Evolutionary conservation across 2,888 invertebrate species (phyloP).

Genomic region (Pediacus dermestoides): DNA sequence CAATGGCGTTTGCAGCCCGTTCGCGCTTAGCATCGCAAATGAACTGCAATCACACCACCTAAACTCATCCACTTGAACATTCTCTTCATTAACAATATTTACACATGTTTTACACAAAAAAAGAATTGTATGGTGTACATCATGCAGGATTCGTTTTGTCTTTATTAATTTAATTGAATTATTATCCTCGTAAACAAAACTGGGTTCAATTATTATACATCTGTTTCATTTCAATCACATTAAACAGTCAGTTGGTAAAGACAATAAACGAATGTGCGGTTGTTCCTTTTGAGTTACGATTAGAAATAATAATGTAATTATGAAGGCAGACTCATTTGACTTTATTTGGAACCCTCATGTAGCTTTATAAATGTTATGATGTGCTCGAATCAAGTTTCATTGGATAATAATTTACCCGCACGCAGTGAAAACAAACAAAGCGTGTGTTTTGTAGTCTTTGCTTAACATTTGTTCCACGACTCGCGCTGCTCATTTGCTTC

Average conservation of each 20-base stretch:
- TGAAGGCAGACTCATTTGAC: too few relatives aligned
- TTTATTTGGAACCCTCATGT: conserved; percentile 29
- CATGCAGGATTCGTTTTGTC: too few relatives aligned
- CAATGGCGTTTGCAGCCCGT: conserved; percentile 49
- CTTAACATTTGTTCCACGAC: conserved; percentile 33
- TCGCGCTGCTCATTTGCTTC: conserved; percentile 41
- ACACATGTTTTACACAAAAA: conserved; percentile 15
- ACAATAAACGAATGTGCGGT: too few relatives aligned
- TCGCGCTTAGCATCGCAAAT: conserved; percentile 46
- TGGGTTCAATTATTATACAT: too few relatives aligned
- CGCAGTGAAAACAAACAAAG: conserved; percentile 42
- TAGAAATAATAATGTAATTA: too few relatives aligned
- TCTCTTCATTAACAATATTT: conserved; percentile 22
- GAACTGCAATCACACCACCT: conserved; percentile 36
- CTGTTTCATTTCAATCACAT: too few relatives aligned
- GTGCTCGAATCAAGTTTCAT: conserved; percentile 43
- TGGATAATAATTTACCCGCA: conserved; percentile 45
- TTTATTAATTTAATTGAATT: too few relatives aligned
- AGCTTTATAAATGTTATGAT: conserved; percentile 37
- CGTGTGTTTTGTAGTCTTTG: conserved; percentile 25
- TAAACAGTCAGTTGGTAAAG: too few relatives aligned
- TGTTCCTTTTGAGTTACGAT: too few relatives aligned
- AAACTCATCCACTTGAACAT: conserved; percentile 22
- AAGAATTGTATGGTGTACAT: not conserved
- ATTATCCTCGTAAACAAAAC: too few relatives aligned